A percentile compares a stretch with the other conserved stretches of the same genome.
Evolutionary conservation across 2,888 invertebrate species (phyloP).

Genomic region (Exocentrus adspersus): DNA sequence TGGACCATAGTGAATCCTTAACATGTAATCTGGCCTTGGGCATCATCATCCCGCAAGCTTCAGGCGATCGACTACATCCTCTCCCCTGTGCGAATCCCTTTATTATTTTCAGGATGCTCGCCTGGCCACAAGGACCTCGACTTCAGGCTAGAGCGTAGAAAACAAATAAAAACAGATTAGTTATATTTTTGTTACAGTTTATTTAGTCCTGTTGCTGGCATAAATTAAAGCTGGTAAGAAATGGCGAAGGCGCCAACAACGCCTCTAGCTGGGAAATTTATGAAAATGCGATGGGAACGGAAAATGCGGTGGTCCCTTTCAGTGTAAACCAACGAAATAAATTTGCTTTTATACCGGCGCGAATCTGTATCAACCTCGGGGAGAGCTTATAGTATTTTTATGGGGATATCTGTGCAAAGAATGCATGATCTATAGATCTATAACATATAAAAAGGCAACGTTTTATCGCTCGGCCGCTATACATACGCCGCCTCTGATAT

Average conservation of each 20-base stretch:
- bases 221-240: too few relatives aligned
- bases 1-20: too few relatives aligned
- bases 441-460: conserved; percentile 60
- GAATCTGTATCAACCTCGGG: conserved; percentile 49
- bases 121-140: too few relatives aligned
- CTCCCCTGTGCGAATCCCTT: too few relatives aligned
- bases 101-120: too few relatives aligned
- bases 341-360: conserved; percentile 52
- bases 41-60: too few relatives aligned
- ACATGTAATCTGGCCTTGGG: too few relatives aligned
- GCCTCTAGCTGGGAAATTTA: conserved; percentile 5
- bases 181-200: too few relatives aligned
- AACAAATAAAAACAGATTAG: too few relatives aligned
- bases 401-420: conserved; percentile 54
- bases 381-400: conserved; percentile 59
- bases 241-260: background rate
- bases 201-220: too few relatives aligned
- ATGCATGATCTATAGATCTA: conserved; percentile 62
- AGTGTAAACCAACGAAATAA: conserved; percentile 48
- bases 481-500: conserved; percentile 56
- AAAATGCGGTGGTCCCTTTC: conserved; percentile 23
- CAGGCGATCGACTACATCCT: too few relatives aligned
- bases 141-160: too few relatives aligned
- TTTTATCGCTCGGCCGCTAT: conserved; percentile 58
- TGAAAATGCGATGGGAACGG: conserved; percentile 23